Base-by-base conservation (phyloP, 1,140 invertebrate species). In the Platyura marginata region DNA sequence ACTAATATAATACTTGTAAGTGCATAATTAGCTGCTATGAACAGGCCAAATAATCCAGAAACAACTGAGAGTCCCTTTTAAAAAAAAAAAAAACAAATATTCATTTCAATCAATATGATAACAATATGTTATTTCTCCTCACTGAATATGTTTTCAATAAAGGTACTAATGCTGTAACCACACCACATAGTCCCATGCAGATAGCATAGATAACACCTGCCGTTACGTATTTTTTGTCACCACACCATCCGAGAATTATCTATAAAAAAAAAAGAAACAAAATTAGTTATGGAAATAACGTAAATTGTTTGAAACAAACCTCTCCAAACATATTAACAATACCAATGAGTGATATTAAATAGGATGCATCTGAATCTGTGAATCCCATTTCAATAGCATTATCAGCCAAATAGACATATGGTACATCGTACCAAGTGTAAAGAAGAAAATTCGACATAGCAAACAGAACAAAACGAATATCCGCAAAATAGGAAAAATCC, bases 361-460 rank as follows among this genome's bases (percentile, higher is more conserved):
- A 77, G 1, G 82, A 85, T 1, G 79, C 74, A 41, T 79, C 70
- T 1, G 75, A 73, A 47, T 84, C 74, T 42, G 70, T 70, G 56
- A 76, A 77, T n/a, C 78, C 79, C 60, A 75, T 69, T 48, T 71
- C 71, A 44, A 71, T 73, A 9, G 79, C 80, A 53, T 79, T 71
- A 56, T 87, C 82, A 13, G 78, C 74, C 40, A 89, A 69, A 63
- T 87, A 90, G 43, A 90, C 79, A 55, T 90, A 89, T 20, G 83
- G 82, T 23, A 88, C 81, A 59, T 89, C 83, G 60, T 88, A 87
- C 80, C 83, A 90, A 37, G 79, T 79, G 64, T 89, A 87, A 35
- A 90, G 65, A 3, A 89, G 66, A 55, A 88, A 86, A 62, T 89
- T 90, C 34, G 82, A 87, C 11, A 89, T 57, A 10, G 81, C 74